These are phyloP conservation scores for Alligator mississippiensis DNA, from an alignment of 2,113 vertebrate species.

Conservation along the genomic window DNA sequence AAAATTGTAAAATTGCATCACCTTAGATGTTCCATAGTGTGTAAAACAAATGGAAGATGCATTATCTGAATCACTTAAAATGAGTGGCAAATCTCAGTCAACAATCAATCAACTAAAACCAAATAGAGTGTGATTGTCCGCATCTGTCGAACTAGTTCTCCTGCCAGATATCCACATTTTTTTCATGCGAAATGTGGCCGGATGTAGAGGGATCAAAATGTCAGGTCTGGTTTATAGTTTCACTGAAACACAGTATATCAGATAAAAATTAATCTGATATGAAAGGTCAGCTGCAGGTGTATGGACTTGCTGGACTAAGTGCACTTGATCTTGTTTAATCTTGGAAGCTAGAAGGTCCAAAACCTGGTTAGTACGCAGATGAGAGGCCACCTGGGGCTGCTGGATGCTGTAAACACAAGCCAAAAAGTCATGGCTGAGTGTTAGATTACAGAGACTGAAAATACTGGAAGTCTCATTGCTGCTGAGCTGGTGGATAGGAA, in stretches of 20 bases:
- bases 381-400: too few relatives aligned
- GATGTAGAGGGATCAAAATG: fast-evolving
- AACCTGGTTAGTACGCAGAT: too few relatives aligned
- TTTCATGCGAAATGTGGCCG: neutral
- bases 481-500: too few relatives aligned
- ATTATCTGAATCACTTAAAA: neutral
- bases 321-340: too few relatives aligned
- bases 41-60: fast-evolving
- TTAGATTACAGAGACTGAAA: too few relatives aligned
- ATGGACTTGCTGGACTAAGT: too few relatives aligned
- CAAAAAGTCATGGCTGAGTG: too few relatives aligned
- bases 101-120: neutral
- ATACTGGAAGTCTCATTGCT: too few relatives aligned
- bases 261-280: neutral
- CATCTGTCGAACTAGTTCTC: neutral
- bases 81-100: fast-evolving
- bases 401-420: too few relatives aligned
- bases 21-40: neutral
- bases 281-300: neutral
- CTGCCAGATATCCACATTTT: fast-evolving
- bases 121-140: neutral
- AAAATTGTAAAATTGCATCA: neutral
- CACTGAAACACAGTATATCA: neutral
- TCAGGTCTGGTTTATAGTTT: neutral
- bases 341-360: too few relatives aligned